Base-by-base conservation (phyloP, 1,140 invertebrate genomes). In the Kradibia gibbosae region DNA sequence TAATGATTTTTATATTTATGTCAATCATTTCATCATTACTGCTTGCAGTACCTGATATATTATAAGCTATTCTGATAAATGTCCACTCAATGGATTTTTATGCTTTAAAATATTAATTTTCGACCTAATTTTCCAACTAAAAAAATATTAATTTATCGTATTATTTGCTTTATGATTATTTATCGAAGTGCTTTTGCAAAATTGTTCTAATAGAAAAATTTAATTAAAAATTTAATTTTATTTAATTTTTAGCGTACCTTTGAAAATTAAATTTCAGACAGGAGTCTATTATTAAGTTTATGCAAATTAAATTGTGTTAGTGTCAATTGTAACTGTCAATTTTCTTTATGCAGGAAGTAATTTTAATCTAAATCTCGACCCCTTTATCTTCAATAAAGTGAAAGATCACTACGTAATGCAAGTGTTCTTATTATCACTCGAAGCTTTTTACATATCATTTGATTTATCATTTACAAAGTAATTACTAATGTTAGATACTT, bases 271-370 rank as follows among this genome's bases (percentile, higher is more conserved):
- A 55, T 73, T 73, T 5, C 7, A 73, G 20, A 25, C 28, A 20
- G 34, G 31, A 53, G n/a, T 15, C 0, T 42, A n/a, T 22, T 60
- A 57, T 75, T 75, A 70, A 70, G 39, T 70, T 70, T 50, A 72
- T 72, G 25, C 70, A 78, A 67, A 74, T 74, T n/a, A 57, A 74
- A 62, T 60, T 62, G 74, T 48, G 74, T 76, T 76, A 76, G 74
- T 28, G 50, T 42, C 65, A 79, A 72, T 79, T 71, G 67, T 42
- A 42, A 31, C 67, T 39, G 65, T 71, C 50, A 79, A 79, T 71
- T 79, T 57, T 72, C 77, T 79, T 57, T 28, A 28, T n/a, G 50
- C 78, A 73, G 78, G 78, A 80, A 80, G 78, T 73, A 31, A 73
- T 80, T 80, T 80, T 48, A 62, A 72, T 60, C 53, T 60, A 34